Conservation (phyloP, 2,797 vertebrate species). For the Microcaecilia unicolor region DNA sequence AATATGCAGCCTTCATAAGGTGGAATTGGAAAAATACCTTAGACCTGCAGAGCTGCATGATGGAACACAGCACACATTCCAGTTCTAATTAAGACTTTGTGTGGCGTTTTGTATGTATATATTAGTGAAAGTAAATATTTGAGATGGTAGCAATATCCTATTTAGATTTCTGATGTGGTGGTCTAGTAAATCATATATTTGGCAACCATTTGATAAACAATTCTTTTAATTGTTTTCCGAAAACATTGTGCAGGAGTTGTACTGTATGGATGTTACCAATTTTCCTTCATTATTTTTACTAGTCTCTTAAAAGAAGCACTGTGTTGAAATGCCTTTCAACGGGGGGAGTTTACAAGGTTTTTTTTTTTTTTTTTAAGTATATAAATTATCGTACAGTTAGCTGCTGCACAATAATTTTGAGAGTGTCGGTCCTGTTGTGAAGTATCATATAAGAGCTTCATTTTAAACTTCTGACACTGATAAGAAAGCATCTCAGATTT, state of each 20-base stretch:
- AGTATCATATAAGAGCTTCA: no score
- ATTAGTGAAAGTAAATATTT: slow-evolving; percentile 65
- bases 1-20: slow-evolving; percentile 53
- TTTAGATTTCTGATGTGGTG: slow-evolving; percentile 79
- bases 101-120: slow-evolving; percentile 80
- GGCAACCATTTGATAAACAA: slow-evolving; percentile 70
- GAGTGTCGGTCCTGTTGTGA: no score
- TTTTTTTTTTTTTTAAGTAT: no score
- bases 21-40: slow-evolving; percentile 33
- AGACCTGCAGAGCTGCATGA: slow-evolving; percentile 41
- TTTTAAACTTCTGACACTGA: no score
- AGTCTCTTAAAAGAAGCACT: no score
- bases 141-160: slow-evolving; percentile 62
- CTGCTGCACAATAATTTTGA: no score
- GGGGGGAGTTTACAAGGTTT: no score
- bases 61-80: slow-evolving; percentile 76
- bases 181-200: slow-evolving; percentile 79
- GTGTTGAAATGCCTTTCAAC: no score
- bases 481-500: no score
- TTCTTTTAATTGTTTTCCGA: slow-evolving; percentile 55
- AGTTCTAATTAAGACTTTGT: slow-evolving; percentile 63
- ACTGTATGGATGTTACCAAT: no score
- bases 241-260: slow-evolving; percentile 27
- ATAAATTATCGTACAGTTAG: no score
- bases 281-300: no score